Percentiles rank a stretch among this genome's conserved stretches.
These are phyloP conservation scores for Peromyscus melanophrys DNA, from an alignment of 2,797 vertebrate species.

Conservation along the genomic window DNA sequence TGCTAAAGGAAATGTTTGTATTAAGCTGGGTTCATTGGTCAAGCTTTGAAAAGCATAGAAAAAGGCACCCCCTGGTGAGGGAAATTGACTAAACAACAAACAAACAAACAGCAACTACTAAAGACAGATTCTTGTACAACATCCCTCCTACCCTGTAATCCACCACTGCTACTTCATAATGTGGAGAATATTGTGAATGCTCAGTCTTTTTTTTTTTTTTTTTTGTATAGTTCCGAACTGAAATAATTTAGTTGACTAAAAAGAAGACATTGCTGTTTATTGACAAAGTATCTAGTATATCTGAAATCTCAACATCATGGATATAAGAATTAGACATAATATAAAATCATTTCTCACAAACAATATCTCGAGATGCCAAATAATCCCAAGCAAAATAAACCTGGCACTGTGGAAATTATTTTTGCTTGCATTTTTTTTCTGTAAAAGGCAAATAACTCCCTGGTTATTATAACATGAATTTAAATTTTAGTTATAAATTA, in stretches of 20 bases:
- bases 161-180: not conserved
- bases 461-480: not conserved
- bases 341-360: slow-evolving; percentile 17
- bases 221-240: slow-evolving; percentile 46
- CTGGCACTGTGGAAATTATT: not conserved
- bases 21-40: slow-evolving; percentile 82
- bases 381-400: not conserved
- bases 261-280: slow-evolving; percentile 28
- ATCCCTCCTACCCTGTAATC: not conserved
- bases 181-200: slow-evolving; percentile 56
- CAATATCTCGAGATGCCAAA: slow-evolving; percentile 1
- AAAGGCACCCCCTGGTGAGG: slow-evolving; percentile 61
- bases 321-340: not conserved
- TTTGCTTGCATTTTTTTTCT: slow-evolving; percentile 50
- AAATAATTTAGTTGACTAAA: slow-evolving; percentile 52
- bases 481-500: slow-evolving; percentile 49
- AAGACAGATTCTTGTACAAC: not conserved
- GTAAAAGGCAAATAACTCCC: slow-evolving; percentile 51
- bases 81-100: slow-evolving; percentile 63
- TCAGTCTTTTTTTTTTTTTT: slow-evolving; percentile 24
- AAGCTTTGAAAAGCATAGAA: slow-evolving; percentile 81
- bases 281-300: not conserved
- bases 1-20: slow-evolving; percentile 83
- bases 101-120: slow-evolving; percentile 45
- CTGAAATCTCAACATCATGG: not conserved